Percentiles rank a stretch among this genome's conserved stretches.
These are phyloP conservation scores for Hymenochirus boettgeri DNA, from an alignment of 2,113 vertebrate genomes.

Conservation along the genomic window DNA sequence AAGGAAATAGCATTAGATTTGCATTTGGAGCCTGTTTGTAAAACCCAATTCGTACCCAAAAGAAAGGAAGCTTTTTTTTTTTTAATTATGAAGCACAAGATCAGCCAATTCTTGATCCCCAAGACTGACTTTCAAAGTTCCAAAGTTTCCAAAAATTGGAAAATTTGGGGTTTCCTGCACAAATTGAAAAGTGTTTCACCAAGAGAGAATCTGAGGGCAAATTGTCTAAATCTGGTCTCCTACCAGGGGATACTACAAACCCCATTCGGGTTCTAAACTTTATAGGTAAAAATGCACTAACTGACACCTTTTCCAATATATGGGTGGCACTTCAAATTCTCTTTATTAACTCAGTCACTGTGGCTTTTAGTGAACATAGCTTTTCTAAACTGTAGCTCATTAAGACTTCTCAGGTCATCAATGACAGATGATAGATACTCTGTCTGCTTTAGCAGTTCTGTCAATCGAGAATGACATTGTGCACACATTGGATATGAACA, in stretches of 20 bases:
- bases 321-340: too few relatives aligned
- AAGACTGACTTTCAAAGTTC: not conserved
- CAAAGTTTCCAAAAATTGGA: not conserved
- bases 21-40: conserved; percentile 11
- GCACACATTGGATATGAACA: too few relatives aligned
- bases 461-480: too few relatives aligned
- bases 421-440: too few relatives aligned
- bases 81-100: not conserved
- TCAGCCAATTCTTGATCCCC: too few relatives aligned
- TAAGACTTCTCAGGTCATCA: too few relatives aligned
- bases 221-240: not conserved
- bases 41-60: not conserved
- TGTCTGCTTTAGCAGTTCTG: too few relatives aligned
- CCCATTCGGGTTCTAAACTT: not conserved
- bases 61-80: not conserved
- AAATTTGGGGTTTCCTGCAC: not conserved
- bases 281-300: not conserved
- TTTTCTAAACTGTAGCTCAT: too few relatives aligned
- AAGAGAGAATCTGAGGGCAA: not conserved
- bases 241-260: not conserved
- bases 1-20: conserved; percentile 16
- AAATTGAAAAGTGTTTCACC: not conserved
- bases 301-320: too few relatives aligned
- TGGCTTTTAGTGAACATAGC: too few relatives aligned
- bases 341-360: too few relatives aligned